These are phyloP conservation scores for Operophtera brumata DNA, from an alignment of 2,888 invertebrate genomes.

Conservation along the genomic window DNA sequence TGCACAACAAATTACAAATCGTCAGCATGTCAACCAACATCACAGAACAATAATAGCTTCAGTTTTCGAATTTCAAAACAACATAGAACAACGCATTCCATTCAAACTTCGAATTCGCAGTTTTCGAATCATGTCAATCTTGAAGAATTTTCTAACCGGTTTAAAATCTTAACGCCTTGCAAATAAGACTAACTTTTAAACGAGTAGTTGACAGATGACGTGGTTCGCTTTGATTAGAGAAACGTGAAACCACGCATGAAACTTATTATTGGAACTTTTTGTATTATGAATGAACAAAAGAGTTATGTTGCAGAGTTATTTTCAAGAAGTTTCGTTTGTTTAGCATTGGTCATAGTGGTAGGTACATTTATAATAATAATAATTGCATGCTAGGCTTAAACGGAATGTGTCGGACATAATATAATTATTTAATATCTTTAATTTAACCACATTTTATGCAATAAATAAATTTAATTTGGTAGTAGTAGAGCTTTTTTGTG, in stretches of 20 bases:
- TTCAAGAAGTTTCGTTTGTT: background rate
- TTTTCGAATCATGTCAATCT: background rate
- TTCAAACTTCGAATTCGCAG: constrained; percentile 4
- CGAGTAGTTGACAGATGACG: background rate
- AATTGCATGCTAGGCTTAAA: too few relatives aligned
- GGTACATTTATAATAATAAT: too few relatives aligned
- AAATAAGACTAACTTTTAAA: background rate
- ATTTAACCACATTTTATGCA: too few relatives aligned
- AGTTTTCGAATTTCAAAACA: constrained; percentile 8
- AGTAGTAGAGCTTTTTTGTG: too few relatives aligned
- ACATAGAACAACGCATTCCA: background rate
- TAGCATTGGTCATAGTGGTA: background rate
- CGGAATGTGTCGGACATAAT: too few relatives aligned
- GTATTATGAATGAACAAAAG: background rate
- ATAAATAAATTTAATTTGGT: too few relatives aligned
- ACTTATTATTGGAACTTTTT: constrained; percentile 5
- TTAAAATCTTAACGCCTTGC: background rate
- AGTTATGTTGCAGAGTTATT: background rate
- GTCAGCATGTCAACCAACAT: too few relatives aligned
- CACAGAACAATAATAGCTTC: too few relatives aligned
- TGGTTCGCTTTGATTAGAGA: background rate
- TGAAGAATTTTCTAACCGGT: background rate
- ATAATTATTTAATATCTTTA: too few relatives aligned
- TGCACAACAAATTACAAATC: too few relatives aligned
- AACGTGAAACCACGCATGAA: constrained; percentile 3